A percentile compares a stretch with the other conserved stretches of the same genome.
These are phyloP conservation scores for Tholera decimalis DNA, from an alignment of 2,888 invertebrate genomes.

Conservation along the genomic window DNA sequence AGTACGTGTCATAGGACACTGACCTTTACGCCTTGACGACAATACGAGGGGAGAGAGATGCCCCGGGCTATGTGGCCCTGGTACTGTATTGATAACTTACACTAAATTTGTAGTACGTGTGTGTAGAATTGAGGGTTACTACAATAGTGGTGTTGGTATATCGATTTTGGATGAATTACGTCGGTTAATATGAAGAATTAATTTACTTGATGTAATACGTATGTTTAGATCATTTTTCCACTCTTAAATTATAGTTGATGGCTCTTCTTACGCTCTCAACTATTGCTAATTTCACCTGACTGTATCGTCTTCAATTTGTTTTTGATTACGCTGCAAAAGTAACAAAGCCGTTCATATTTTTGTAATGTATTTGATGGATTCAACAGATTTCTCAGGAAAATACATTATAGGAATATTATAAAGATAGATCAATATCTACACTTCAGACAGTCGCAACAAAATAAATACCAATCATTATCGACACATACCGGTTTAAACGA, in stretches of 20 bases:
- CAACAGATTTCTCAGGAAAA: too few relatives aligned
- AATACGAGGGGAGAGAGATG: constrained; percentile 60
- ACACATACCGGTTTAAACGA: constrained; percentile 11
- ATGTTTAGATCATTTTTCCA: too few relatives aligned
- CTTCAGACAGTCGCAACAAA: background rate
- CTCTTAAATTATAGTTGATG: background rate
- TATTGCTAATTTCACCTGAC: too few relatives aligned
- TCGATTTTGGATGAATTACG: background rate
- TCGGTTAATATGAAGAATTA: background rate
- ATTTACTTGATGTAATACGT: too few relatives aligned
- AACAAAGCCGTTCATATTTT: too few relatives aligned
- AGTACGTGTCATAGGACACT: constrained; percentile 80
- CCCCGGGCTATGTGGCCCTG: constrained; percentile 57
- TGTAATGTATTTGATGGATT: too few relatives aligned
- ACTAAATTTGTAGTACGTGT: constrained; percentile 29
- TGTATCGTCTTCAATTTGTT: too few relatives aligned
- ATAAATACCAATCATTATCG: background rate
- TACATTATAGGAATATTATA: too few relatives aligned
- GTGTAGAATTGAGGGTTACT: constrained; percentile 21
- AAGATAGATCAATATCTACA: background rate
- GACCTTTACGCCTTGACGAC: constrained; percentile 82
- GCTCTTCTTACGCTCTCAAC: too few relatives aligned
- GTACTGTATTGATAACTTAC: constrained; percentile 48
- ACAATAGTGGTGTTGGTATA: constrained; percentile 19
- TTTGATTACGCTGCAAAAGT: too few relatives aligned